Percentiles rank a stretch among this genome's conserved stretches.
Evolutionary conservation across 2,797 vertebrate genomes (phyloP).

Genomic region (Echeneis naucrates): DNA sequence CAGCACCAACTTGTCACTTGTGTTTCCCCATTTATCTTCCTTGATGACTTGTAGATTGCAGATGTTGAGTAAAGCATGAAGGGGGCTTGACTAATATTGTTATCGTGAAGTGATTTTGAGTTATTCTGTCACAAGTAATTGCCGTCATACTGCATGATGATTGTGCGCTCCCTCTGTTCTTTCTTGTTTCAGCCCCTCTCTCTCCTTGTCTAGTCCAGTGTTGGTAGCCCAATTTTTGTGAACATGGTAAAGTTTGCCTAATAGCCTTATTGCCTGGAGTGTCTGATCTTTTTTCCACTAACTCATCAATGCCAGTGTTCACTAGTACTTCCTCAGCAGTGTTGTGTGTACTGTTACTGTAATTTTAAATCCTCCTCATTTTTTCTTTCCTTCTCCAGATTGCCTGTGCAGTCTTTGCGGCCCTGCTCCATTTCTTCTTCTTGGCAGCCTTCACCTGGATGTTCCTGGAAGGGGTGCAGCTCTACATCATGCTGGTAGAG

Average conservation of each 20-base stretch:
- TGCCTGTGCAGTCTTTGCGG: slow-evolving; percentile 96
- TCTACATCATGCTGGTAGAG: slow-evolving; percentile 99
- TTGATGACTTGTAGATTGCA: slow-evolving; percentile 36
- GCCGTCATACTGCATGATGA: slow-evolving; percentile 25
- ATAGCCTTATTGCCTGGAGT: slow-evolving; percentile 24
- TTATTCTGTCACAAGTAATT: slow-evolving; percentile 43
- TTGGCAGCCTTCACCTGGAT: slow-evolving; percentile 99
- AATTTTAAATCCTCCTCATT: slow-evolving; percentile 60
- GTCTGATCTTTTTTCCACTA: slow-evolving; percentile 27
- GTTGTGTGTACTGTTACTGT: slow-evolving; percentile 25
- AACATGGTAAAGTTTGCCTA: slow-evolving; percentile 51
- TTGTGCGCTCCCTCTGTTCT: slow-evolving; percentile 26
- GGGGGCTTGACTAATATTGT: slow-evolving; percentile 32
- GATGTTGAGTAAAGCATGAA: slow-evolving; percentile 35
- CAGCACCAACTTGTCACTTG: slow-evolving; percentile 34
- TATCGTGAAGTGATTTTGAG: slow-evolving; percentile 43
- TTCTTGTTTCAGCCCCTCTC: slow-evolving; percentile 12
- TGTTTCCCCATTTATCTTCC: slow-evolving; percentile 49
- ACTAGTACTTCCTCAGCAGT: slow-evolving; percentile 24
- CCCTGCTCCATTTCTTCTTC: slow-evolving; percentile 99
- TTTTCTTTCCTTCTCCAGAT: slow-evolving; percentile 84
- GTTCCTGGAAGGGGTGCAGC: slow-evolving; percentile 98
- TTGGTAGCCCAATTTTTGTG: slow-evolving; percentile 33
- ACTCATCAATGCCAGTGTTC: slow-evolving; percentile 34
- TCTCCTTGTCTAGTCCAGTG: slow-evolving; percentile 12